A percentile compares a stretch with the other conserved stretches of the same genome.
phyloP scores from a whole-genome alignment of 2,113 vertebrate species.

The Pyxicephalus adspersus region DNA sequence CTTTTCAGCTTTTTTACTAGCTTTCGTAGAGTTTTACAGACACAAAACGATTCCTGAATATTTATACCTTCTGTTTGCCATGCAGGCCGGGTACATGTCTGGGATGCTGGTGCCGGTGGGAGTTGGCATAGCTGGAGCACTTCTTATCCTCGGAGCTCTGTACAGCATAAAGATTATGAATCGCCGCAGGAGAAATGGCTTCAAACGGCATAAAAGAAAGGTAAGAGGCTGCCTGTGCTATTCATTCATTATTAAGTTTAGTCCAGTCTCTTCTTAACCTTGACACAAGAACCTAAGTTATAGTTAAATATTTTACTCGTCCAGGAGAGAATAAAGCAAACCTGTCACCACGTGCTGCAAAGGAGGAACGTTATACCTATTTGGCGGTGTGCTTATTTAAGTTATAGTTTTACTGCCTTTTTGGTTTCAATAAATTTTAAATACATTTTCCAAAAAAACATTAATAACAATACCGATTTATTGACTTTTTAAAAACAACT shows the following conservation, averaged over 20 bases:
- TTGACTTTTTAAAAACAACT: no score
- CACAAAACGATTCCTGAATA: not conserved
- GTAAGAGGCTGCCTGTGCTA: constrained; percentile 63
- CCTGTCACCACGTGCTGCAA: no score
- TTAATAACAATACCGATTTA: no score
- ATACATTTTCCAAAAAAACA: no score
- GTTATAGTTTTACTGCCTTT: no score
- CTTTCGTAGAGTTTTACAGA: constrained; percentile 3
- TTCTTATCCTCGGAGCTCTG: constrained; percentile 91
- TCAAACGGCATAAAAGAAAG: constrained; percentile 94
- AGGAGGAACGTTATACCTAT: no score
- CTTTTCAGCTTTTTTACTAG: not conserved
- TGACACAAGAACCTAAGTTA: not conserved
- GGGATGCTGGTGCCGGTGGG: constrained; percentile 96
- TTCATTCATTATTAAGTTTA: not conserved
- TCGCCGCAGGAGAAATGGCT: constrained; percentile 88
- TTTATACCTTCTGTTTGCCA: constrained; percentile 18
- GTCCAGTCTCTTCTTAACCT: not conserved
- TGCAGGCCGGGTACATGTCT: constrained; percentile 92
- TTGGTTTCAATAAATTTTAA: no score
- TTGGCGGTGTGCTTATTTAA: no score
- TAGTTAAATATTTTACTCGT: not conserved
- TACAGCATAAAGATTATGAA: constrained; percentile 95
- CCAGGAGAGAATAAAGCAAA: no score
- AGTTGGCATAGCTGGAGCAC: constrained; percentile 90